These are phyloP conservation scores for Lydus trimaculatus DNA, from an alignment of 2,888 invertebrate species.

Conservation along the genomic window DNA sequence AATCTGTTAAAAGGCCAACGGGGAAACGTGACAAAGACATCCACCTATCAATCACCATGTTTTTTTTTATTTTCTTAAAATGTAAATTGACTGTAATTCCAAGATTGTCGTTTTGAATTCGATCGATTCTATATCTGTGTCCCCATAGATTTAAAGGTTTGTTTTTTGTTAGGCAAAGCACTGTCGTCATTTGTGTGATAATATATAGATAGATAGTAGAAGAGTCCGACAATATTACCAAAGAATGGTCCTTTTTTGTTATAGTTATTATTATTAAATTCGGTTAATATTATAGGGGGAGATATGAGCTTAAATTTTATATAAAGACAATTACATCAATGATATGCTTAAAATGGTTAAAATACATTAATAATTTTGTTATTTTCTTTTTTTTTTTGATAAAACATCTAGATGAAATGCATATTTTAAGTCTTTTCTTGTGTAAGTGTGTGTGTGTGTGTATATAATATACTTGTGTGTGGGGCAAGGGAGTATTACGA, in stretches of 20 bases:
- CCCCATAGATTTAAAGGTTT: background rate
- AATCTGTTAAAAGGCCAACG: background rate
- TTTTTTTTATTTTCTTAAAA: background rate
- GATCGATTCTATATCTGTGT: background rate
- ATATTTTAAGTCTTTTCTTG: slow-evolving; percentile 32
- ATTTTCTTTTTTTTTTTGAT: slow-evolving; percentile 22
- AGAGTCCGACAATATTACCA: background rate
- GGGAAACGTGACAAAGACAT: background rate
- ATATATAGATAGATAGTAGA: background rate
- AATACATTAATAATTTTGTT: slow-evolving; percentile 45
- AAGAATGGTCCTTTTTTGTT: slow-evolving; percentile 8
- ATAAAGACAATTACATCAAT: slow-evolving; percentile 49
- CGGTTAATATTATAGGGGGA: slow-evolving; percentile 35
- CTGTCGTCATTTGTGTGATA: background rate
- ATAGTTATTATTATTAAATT: slow-evolving; percentile 38
- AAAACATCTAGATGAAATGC: slow-evolving; percentile 46
- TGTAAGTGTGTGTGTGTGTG: background rate
- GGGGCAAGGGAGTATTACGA: too few species aligned
- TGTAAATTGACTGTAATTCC: slow-evolving; percentile 5
- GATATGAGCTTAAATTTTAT: slow-evolving; percentile 40
- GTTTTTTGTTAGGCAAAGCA: background rate
- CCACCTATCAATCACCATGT: background rate
- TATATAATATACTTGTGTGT: background rate
- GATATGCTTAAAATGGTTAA: slow-evolving; percentile 53
- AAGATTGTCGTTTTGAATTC: slow-evolving; percentile 8